Evolutionary conservation across 2,797 vertebrate species (phyloP).

Genomic region (Microchirus variegatus): DNA sequence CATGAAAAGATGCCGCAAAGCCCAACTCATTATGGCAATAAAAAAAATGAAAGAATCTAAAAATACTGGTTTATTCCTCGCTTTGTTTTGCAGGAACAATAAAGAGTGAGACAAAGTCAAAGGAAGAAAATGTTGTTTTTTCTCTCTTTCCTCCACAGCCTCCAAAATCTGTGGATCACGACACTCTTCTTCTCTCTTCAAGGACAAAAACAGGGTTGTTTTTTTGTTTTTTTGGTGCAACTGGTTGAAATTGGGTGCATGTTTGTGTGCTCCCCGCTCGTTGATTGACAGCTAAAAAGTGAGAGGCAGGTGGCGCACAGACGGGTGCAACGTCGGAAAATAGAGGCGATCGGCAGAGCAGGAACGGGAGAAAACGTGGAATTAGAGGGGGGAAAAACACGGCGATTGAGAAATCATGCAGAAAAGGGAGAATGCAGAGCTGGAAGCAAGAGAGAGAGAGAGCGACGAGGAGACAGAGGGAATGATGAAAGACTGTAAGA

Average conservation of each 20-base stretch:
- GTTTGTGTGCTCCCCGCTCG: constrained; percentile 59
- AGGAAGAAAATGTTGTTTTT: constrained; percentile 19
- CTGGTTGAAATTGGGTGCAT: constrained; percentile 67
- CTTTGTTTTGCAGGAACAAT: constrained; percentile 61
- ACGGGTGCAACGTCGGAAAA: constrained; percentile 60
- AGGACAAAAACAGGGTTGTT: constrained; percentile 48
- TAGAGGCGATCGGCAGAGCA: neutral
- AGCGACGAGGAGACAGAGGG: constrained; percentile 20
- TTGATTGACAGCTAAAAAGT: constrained; percentile 63
- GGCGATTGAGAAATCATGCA: constrained; percentile 20
- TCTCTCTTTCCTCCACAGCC: constrained; percentile 29
- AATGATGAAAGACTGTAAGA: constrained; percentile 49
- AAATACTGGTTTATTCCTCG: constrained; percentile 73
- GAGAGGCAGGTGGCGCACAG: constrained; percentile 35
- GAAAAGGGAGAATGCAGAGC: neutral
- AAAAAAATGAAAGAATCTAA: constrained; percentile 78
- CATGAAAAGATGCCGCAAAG: constrained; percentile 75
- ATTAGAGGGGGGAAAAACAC: constrained; percentile 35
- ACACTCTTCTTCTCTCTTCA: constrained; percentile 38
- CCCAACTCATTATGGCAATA: constrained; percentile 78
- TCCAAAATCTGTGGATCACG: constrained; percentile 40
- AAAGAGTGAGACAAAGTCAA: constrained; percentile 11
- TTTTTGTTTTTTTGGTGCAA: constrained; percentile 63
- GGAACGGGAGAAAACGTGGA: constrained; percentile 32
- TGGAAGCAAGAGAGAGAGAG: neutral